These are phyloP conservation scores for Neomorphus geoffroyi DNA, from an alignment of 2,797 vertebrate genomes.

Conservation along the genomic window DNA sequence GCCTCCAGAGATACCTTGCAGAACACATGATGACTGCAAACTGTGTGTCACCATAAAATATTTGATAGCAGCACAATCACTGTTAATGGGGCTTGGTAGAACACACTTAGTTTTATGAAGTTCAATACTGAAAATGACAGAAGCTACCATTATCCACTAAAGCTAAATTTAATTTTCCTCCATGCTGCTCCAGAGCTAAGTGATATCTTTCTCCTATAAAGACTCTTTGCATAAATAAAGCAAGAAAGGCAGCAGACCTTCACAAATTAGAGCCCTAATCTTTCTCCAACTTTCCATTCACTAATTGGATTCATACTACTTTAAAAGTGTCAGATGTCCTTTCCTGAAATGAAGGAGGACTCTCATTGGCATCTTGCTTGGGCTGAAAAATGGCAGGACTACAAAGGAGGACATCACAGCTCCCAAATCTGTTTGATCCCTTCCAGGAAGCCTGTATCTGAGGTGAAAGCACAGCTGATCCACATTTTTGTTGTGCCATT, in stretches of 20 bases:
- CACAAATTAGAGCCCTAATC: not conserved
- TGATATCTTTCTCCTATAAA: not conserved
- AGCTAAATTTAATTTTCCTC: conserved; percentile 36
- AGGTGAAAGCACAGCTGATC: not conserved
- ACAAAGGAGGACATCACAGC: not conserved
- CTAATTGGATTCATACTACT: not conserved
- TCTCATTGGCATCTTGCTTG: not conserved
- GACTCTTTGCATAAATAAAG: conserved; percentile 5
- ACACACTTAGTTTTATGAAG: not conserved
- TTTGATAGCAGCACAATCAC: not conserved
- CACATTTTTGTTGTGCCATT: not conserved
- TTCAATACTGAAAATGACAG: not conserved
- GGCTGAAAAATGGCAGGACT: not conserved
- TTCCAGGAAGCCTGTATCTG: not conserved
- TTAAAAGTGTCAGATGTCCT: not conserved
- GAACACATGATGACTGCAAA: not conserved
- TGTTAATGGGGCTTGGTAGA: not conserved
- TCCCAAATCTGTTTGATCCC: not conserved
- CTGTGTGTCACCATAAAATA: not conserved
- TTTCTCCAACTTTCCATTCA: not conserved
- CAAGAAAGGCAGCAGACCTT: not conserved
- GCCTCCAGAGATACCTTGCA: not conserved
- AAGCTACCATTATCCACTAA: not conserved
- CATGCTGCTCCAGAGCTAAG: not conserved
- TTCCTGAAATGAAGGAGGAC: not conserved